Evolutionary conservation across 2,888 invertebrate genomes (phyloP), one percentile per base, ranked within the genome.

Genomic region (Agonopterix subpropinquella): DNA sequence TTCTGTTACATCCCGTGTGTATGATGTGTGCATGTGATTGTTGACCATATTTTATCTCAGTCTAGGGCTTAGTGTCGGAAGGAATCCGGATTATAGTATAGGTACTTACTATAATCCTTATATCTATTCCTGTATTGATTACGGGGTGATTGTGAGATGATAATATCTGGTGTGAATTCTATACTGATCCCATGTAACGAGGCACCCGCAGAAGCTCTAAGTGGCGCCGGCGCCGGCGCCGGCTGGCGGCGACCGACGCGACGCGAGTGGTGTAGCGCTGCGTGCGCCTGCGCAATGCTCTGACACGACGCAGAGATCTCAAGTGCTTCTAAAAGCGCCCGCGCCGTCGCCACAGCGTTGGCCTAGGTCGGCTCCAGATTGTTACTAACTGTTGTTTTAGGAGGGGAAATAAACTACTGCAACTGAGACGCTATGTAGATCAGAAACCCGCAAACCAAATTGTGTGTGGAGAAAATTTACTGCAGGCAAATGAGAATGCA

Each of bases 241-340:
- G 11, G 11, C 11, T 9, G 11, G 3, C 11, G 42, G 42, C 42
- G 13, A 8, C 8, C 11, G 11, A 42, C 11, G 11, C n/a, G 11
- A 10, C 41, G 8, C 41, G 41, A 11, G 37, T 18, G 37, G 13
- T 13, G 1, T 13, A 13, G 13, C 13, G 13, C 37, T 9, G 56
- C 56, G 59, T 9, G 56, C 56, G 59, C 56, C 59, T 56, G 55
- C 64, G 59, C 58, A 59, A 55, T 63, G 56, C 57, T 41, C 57
- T 53, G 56, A 54, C 51, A 55, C 57, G 49, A 55, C 58, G 55
- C 55, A 54, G 58, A 49, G 54, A 57, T 59, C 73, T 78, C 77
- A 61, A 80, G 77, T 78, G 73, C 59, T 65, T 67, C 77, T 71
- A 72, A 67, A 70, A 61, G 59, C 64, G 67, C 48, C 36, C 51